A percentile compares a stretch with the other conserved stretches of the same genome.
These are phyloP conservation scores for Jacana jacana DNA, from an alignment of 2,113 vertebrate species.

Conservation along the genomic window DNA sequence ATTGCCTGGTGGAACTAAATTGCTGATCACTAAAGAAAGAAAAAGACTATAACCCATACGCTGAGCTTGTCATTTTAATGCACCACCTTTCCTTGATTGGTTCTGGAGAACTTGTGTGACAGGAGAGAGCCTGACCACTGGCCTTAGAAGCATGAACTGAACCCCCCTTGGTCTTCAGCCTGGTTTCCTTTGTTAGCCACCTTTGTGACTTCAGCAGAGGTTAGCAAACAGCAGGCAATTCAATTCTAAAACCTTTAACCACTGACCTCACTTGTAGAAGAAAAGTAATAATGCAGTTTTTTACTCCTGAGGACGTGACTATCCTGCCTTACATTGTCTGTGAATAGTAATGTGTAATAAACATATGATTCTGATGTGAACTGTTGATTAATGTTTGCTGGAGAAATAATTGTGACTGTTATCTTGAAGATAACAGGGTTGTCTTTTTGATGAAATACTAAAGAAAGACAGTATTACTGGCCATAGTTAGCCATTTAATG, in stretches of 20 bases:
- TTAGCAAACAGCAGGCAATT: background rate
- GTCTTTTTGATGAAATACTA: background rate
- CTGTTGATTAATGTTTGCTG: background rate
- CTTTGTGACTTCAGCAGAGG: background rate
- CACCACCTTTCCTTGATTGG: background rate
- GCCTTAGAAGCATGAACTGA: background rate
- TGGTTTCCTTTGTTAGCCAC: background rate
- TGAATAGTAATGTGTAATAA: background rate
- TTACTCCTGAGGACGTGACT: background rate
- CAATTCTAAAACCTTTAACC: background rate
- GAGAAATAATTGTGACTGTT: background rate
- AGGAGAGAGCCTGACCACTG: background rate
- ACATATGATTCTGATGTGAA: background rate
- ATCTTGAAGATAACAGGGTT: background rate
- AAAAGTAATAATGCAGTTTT: background rate
- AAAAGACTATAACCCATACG: fast-evolving
- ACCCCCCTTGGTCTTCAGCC: background rate
- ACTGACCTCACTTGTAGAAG: background rate
- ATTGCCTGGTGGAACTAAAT: background rate
- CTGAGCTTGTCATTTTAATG: background rate
- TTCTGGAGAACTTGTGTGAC: background rate
- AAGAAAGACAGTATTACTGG: background rate
- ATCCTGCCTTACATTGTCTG: background rate
- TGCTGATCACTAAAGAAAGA: background rate
- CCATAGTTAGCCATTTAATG: background rate